phyloP scores from a whole-genome alignment of 2,888 invertebrate genomes.

The Drosophila macrospina region DNA sequence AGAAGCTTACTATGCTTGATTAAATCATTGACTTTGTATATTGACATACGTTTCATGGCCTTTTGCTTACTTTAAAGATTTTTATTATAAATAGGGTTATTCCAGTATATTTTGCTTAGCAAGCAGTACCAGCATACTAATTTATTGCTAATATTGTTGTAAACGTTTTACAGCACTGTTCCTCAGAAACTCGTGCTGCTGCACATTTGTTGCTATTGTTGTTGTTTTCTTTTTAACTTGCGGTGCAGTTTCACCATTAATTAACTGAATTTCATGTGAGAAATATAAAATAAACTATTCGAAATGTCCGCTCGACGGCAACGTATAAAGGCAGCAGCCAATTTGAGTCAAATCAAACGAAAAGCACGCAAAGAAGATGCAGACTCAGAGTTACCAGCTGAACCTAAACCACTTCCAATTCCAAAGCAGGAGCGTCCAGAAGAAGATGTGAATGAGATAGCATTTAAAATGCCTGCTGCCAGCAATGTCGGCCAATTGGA shows the following conservation, averaged over 20 bases:
- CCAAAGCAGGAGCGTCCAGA: conserved; percentile 31
- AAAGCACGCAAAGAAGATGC: conserved; percentile 62
- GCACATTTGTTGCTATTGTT: conserved; percentile 34
- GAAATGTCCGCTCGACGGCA: conserved; percentile 89
- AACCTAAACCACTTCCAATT: conserved; percentile 14
- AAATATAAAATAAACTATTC: conserved; percentile 23
- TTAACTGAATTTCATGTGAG: conserved; percentile 49
- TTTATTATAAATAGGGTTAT: background rate
- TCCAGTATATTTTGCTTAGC: background rate
- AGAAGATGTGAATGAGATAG: conserved; percentile 45
- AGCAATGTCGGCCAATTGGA: conserved; percentile 65
- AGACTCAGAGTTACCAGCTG: conserved; percentile 21
- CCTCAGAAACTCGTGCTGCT: conserved; percentile 45
- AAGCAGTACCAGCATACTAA: conserved; percentile 20
- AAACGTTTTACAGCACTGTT: conserved; percentile 42
- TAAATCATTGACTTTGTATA: background rate
- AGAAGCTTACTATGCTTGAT: conserved; percentile 4
- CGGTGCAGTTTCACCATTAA: conserved; percentile 19
- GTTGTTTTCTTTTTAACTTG: conserved; percentile 28
- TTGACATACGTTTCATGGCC: background rate
- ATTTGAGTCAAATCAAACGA: conserved; percentile 85
- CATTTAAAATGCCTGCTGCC: conserved; percentile 79
- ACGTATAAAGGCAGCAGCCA: conserved; percentile 90
- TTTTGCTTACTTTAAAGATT: too few species aligned
- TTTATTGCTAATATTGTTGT: background rate